A percentile compares a stretch with the other conserved stretches of the same genome.
These are phyloP conservation scores for Conus canariensis DNA, from an alignment of 2,888 invertebrate species.

Conservation along the genomic window DNA sequence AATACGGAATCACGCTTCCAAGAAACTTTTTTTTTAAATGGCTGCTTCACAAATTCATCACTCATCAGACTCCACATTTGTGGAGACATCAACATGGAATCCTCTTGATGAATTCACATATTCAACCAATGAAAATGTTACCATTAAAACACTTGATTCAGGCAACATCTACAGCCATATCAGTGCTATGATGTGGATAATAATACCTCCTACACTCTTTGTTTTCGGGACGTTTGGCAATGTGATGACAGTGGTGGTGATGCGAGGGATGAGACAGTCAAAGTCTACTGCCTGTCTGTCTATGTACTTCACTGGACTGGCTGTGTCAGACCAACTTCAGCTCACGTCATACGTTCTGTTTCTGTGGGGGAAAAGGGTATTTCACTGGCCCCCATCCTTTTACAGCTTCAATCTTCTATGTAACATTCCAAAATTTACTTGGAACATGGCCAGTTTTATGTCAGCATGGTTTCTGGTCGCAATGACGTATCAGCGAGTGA, in stretches of 20 bases:
- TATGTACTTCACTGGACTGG: not conserved
- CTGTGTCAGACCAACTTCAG: not conserved
- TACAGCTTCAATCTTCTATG: not conserved
- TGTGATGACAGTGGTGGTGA: slow-evolving; percentile 19
- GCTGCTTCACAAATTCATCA: no score
- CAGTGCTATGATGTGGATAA: no score
- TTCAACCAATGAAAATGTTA: no score
- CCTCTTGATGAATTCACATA: no score
- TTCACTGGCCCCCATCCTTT: not conserved
- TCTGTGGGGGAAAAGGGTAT: not conserved
- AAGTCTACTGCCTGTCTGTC: slow-evolving; percentile 15
- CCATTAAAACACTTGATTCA: no score
- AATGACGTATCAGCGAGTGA: slow-evolving; percentile 8
- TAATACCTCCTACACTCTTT: not conserved
- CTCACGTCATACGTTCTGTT: not conserved
- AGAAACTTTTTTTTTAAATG: no score
- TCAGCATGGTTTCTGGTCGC: not conserved
- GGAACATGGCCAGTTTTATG: not conserved
- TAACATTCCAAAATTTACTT: not conserved
- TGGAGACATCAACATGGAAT: no score
- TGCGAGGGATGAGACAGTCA: not conserved
- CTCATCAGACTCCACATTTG: no score
- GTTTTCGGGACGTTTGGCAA: not conserved
- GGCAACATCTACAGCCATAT: no score
- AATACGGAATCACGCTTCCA: no score